Conservation (phyloP, 2,888 invertebrate species). For the Epistrophe eligans region DNA sequence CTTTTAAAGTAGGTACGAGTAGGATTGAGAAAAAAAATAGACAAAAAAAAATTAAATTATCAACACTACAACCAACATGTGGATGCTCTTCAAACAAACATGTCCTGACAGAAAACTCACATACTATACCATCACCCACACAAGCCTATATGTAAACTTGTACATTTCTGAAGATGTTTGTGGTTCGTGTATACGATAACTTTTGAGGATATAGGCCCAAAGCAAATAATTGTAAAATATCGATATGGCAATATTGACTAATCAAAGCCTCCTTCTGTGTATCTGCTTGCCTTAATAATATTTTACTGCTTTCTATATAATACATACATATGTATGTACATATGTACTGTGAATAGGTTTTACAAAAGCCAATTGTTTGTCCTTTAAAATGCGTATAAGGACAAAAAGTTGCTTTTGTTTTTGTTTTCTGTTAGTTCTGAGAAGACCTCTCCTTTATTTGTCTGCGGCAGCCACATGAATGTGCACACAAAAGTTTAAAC, state of each 20-base stretch:
- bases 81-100: background rate
- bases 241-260: constrained; percentile 59
- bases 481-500: constrained; percentile 53
- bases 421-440: background rate
- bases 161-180: background rate
- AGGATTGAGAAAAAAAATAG: background rate
- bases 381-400: constrained; percentile 21
- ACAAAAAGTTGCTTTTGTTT: constrained; percentile 6
- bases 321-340: no score
- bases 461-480: constrained; percentile 36
- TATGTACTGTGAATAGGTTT: background rate
- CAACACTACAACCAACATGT: background rate
- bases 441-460: constrained; percentile 38
- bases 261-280: constrained; percentile 34
- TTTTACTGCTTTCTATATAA: background rate
- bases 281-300: background rate
- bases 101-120: background rate
- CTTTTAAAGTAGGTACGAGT: no score
- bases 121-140: background rate
- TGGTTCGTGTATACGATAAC: constrained; percentile 37
- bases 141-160: background rate
- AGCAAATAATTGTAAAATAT: constrained; percentile 64
- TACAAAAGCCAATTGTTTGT: constrained; percentile 38
- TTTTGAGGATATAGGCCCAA: constrained; percentile 33
- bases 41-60: background rate